Evolutionary conservation across 2,797 vertebrate genomes (phyloP).

Genomic region (Aldrovandia affinis): DNA sequence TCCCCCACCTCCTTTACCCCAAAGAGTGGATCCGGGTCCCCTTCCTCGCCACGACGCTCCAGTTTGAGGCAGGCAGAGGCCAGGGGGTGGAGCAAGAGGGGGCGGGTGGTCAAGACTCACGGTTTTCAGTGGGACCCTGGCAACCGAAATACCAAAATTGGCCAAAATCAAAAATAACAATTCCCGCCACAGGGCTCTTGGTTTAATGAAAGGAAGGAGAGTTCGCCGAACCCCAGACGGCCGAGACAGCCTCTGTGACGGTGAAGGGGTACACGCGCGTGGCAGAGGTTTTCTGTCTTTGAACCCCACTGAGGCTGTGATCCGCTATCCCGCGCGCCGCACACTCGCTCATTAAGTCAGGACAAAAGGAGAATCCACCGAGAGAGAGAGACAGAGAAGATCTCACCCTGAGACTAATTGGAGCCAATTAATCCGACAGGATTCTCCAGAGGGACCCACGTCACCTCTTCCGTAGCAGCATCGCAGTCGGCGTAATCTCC

Average conservation of each 20-base stretch:
- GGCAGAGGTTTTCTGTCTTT: neutral
- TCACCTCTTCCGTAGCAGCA: neutral
- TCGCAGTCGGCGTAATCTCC: neutral
- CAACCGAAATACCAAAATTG: neutral
- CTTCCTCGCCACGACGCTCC: neutral
- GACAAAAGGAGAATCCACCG: constrained; percentile 18
- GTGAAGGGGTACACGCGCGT: constrained; percentile 4
- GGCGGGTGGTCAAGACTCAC: neutral
- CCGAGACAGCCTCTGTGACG: neutral
- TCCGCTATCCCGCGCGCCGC: neutral
- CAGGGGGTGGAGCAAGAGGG: too few species aligned
- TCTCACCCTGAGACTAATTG: constrained; percentile 17
- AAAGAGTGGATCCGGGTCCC: neutral
- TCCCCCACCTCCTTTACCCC: too few species aligned
- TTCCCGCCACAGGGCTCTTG: too few species aligned
- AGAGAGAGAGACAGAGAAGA: neutral
- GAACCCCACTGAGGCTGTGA: neutral
- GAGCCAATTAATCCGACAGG: constrained; percentile 29
- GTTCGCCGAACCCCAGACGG: neutral
- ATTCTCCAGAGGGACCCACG: neutral
- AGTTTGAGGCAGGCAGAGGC: neutral
- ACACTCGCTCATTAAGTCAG: neutral
- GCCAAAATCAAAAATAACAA: neutral
- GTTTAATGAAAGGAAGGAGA: neutral
- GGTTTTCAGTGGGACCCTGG: neutral